Percentiles rank a stretch among this genome's conserved stretches.
Evolutionary conservation across 2,113 vertebrate species (phyloP).

Genomic region (Cinclus cinclus): DNA sequence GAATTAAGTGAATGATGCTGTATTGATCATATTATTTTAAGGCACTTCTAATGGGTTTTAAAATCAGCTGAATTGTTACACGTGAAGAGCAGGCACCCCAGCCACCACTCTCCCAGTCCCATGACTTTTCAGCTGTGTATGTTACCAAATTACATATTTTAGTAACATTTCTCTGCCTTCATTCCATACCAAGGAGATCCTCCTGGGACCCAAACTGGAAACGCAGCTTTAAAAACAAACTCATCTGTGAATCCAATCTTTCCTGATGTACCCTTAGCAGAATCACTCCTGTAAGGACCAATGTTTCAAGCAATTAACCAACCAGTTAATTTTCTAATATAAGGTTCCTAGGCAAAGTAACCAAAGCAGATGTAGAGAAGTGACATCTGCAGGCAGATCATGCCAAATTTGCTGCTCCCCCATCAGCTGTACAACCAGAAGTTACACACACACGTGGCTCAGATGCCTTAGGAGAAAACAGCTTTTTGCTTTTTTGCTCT

Average conservation of each 20-base stretch:
- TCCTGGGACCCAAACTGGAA: not conserved
- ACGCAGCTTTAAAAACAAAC: conserved; percentile 5
- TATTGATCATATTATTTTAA: conserved; percentile 60
- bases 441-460: not conserved
- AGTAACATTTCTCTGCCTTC: not conserved
- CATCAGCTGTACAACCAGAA: not conserved
- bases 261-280: not conserved
- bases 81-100: not conserved
- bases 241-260: not conserved
- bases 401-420: not conserved
- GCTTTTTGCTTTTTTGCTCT: not conserved
- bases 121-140: not conserved
- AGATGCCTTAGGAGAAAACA: not conserved
- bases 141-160: not conserved
- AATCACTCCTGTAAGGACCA: not conserved
- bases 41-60: conserved; percentile 42
- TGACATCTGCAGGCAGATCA: conserved; percentile 46
- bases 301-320: conserved; percentile 33
- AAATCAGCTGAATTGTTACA: conserved; percentile 1
- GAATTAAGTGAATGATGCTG: conserved; percentile 49
- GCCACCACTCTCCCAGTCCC: not conserved
- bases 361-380: conserved; percentile 16
- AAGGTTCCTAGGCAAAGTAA: conserved; percentile 19
- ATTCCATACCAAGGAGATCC: not conserved
- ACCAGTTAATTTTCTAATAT: conserved; percentile 27